Evolutionary conservation across 2,888 invertebrate species (phyloP), one percentile per base, ranked within the genome.

Genomic region (Zygothrica quintamaculata): DNA sequence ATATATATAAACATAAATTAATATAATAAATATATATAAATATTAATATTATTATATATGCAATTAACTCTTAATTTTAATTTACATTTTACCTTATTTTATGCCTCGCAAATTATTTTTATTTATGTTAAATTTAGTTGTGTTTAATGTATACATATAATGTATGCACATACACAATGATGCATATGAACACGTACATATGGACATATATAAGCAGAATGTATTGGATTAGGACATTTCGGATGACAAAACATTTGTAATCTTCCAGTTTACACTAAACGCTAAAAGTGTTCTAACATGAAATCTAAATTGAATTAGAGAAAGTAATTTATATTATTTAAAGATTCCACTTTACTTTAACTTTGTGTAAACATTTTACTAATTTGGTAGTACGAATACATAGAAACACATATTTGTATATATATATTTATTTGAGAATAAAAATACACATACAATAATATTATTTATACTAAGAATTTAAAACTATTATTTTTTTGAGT

Each of bases 91-190:
- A 22, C 18, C 5, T 22, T 22, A 57, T 62, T 22, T 22, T 22
- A 57, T 62, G 82, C 79, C 79, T 80, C 79, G 79, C 85, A 85
- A 55, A 51, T 26, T 22, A 44, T 42, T n/a, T n/a, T n/a, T 34
- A 62, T 60, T 55, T 52, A 59, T 44, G 34, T 43, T 46, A 53
- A 6, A 13, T 25, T 13, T 42, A 50, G 42, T 44, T 40, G 42
- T n/a, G n/a, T n/a, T n/a, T n/a, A n/a, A n/a, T n/a, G n/a, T 44
- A 18, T 7, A 11, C 11, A 34, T 22, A 51, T 25, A 31, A 29
- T 15, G 31, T 18, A 12, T 3, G 12, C 12, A 12, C 12, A 36
- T 36, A 16, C n/a, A n/a, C n/a, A n/a, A n/a, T n/a, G n/a, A n/a
- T 12, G 6, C 1, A 36, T 15, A 15, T n/a, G 1, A 42, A 12